Evolutionary conservation across 2,797 vertebrate species (phyloP), one percentile per base, ranked within the genome.

Genomic region (Adrianichthys oophorus): DNA sequence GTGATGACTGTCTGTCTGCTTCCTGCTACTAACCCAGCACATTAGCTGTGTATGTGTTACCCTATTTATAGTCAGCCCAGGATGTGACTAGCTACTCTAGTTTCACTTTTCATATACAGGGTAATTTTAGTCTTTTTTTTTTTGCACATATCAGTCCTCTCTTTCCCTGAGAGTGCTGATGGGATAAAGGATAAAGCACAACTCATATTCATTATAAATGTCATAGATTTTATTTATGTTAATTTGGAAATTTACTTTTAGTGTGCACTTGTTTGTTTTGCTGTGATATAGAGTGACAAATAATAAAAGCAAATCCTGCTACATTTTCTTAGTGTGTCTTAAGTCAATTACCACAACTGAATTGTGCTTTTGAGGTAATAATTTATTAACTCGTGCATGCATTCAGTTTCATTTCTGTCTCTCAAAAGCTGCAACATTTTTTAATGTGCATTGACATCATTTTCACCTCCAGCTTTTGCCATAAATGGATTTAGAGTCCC

Each of bases 21-120:
- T 90, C 88, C 88, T 85, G 89, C 87, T 90, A 82, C 89, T 89
- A 87, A 91, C 89, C 89, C 86, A 85, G 84, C 88, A 87, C 89
- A 92, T 92, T 90, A 92, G 85, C 78, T 65, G 82, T 79, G 83
- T 87, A 74, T 84, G 52, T 65, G 69, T 66, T 72, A 16, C 71
- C 70, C 85, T 92, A 92, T 92, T 90, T 90, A 88, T 92, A 92
- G 89, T 77, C 59, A 47, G 59, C 72, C 76, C 88, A 92, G 90
- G 90, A 93, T 91, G 91, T 88, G 89, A 88, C 91, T 89, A 89
- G 87, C 71, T 83, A 74, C 85, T 87, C 80, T 82, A 77, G 89
- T 90, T 89, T 93, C 90, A 91, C 87, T 89, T 92, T 92, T 91
- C 90, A 92, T 90, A 83, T 76, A 76, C 86, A 82, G 41, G 65